Percentiles rank a stretch among this genome's conserved stretches.
Evolutionary conservation across 2,797 vertebrate genomes (phyloP).

Genomic region (Pseudochirops cupreus): DNA sequence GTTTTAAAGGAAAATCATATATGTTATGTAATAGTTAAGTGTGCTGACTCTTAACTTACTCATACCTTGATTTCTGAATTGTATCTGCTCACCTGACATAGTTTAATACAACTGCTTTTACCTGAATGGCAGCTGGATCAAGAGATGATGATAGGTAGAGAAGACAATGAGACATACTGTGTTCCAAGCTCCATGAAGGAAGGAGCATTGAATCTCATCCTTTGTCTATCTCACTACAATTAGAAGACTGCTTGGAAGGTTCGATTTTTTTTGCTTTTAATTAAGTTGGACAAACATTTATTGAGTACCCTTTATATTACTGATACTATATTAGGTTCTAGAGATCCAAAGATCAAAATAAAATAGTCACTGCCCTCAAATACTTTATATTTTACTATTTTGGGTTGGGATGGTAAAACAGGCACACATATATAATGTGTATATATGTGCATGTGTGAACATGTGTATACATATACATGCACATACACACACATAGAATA

Average conservation of each 20-base stretch:
- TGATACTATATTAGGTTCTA: background rate
- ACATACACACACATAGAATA: no score
- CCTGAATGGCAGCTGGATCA: background rate
- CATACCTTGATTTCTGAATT: background rate
- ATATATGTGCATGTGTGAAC: no score
- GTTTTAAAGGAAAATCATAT: background rate
- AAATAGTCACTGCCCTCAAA: background rate
- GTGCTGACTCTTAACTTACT: background rate
- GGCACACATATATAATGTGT: background rate
- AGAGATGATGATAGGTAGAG: background rate
- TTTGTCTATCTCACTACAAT: background rate
- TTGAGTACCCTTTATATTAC: background rate
- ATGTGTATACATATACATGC: background rate
- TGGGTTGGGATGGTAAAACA: background rate
- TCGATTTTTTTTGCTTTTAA: background rate
- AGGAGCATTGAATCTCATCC: background rate
- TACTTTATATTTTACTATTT: background rate
- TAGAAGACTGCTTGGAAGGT: background rate
- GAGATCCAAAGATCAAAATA: background rate
- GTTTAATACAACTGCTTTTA: background rate
- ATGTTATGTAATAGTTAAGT: background rate
- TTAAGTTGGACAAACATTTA: background rate
- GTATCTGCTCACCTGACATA: background rate
- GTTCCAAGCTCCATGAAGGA: background rate
- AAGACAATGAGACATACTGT: background rate